These are phyloP conservation scores for Poecilia picta DNA, from an alignment of 2,797 vertebrate genomes.

Conservation along the genomic window DNA sequence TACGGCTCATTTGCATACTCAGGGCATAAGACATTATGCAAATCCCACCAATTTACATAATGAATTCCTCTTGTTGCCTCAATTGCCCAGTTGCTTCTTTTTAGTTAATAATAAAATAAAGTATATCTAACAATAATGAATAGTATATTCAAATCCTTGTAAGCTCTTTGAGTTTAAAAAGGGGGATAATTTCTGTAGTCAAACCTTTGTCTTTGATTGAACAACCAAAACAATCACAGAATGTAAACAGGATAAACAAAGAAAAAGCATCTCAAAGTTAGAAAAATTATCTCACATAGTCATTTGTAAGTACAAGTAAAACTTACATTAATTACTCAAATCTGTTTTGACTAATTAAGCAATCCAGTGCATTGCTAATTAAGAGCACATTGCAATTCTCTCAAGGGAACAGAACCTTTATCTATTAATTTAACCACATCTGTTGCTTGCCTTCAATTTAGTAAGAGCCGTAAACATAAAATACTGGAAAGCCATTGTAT, in stretches of 20 bases:
- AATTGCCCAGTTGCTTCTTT: slow-evolving; percentile 87
- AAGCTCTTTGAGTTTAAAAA: slow-evolving; percentile 21
- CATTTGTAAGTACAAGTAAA: slow-evolving; percentile 15
- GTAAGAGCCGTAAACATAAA: slow-evolving; percentile 44
- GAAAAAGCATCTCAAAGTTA: background rate
- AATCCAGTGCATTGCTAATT: slow-evolving; percentile 73
- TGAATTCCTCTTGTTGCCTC: slow-evolving; percentile 95
- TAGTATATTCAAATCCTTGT: slow-evolving; percentile 25
- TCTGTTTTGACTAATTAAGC: slow-evolving; percentile 49
- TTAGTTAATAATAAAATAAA: slow-evolving; percentile 76
- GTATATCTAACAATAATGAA: slow-evolving; percentile 53
- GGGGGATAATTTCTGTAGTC: slow-evolving; percentile 2
- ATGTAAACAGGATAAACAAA: slow-evolving; percentile 12
- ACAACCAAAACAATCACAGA: slow-evolving; percentile 16
- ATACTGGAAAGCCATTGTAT: background rate
- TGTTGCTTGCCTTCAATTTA: slow-evolving; percentile 64
- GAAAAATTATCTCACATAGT: slow-evolving; percentile 13
- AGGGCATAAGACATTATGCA: slow-evolving; percentile 97
- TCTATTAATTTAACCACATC: slow-evolving; percentile 78
- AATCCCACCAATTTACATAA: slow-evolving; percentile 94
- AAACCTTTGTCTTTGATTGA: slow-evolving; percentile 34
- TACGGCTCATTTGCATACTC: slow-evolving; percentile 95
- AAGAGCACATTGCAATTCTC: slow-evolving; percentile 56
- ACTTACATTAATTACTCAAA: slow-evolving; percentile 58
- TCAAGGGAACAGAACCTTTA: slow-evolving; percentile 51